Percentiles rank a stretch among this genome's conserved stretches.
phyloP scores from a whole-genome alignment of 2,888 invertebrate species.

The Himalopsyche tibetana region DNA sequence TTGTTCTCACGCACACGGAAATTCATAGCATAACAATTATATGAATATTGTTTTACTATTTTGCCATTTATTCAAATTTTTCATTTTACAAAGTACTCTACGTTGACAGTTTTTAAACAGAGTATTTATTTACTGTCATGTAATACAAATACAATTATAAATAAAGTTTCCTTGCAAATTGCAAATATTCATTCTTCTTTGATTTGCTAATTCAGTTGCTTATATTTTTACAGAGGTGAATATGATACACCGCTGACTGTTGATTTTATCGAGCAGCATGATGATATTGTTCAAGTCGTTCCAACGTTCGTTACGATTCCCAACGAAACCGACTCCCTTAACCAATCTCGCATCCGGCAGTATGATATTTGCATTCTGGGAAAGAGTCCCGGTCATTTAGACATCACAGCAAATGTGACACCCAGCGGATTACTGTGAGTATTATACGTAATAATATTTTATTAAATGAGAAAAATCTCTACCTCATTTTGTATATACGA shows the following conservation, averaged over 20 bases:
- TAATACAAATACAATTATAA: too few relatives aligned
- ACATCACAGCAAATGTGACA: slow-evolving; percentile 79
- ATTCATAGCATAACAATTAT: too few relatives aligned
- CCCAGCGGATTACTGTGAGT: slow-evolving; percentile 76
- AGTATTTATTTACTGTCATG: too few relatives aligned
- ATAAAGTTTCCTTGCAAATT: too few relatives aligned
- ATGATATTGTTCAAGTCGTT: slow-evolving; percentile 78
- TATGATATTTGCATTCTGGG: slow-evolving; percentile 79
- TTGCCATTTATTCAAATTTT: too few relatives aligned
- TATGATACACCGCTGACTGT: slow-evolving; percentile 74
- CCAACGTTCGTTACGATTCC: slow-evolving; percentile 72
- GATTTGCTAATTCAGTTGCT: not conserved
- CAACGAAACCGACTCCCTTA: slow-evolving; percentile 69
- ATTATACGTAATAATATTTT: not conserved
- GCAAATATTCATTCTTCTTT: not conserved
- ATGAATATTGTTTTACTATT: too few relatives aligned
- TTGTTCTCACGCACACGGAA: too few relatives aligned
- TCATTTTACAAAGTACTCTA: too few relatives aligned
- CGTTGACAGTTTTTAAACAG: too few relatives aligned
- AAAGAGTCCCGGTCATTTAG: slow-evolving; percentile 81
- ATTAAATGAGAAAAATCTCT: not conserved
- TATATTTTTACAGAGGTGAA: slow-evolving; percentile 72
- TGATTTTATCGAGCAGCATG: slow-evolving; percentile 79
- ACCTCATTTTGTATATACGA: too few relatives aligned
- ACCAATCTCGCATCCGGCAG: slow-evolving; percentile 70